Base-by-base conservation (phyloP, 2,888 invertebrate species). In the Ptychoptera albimana region DNA sequence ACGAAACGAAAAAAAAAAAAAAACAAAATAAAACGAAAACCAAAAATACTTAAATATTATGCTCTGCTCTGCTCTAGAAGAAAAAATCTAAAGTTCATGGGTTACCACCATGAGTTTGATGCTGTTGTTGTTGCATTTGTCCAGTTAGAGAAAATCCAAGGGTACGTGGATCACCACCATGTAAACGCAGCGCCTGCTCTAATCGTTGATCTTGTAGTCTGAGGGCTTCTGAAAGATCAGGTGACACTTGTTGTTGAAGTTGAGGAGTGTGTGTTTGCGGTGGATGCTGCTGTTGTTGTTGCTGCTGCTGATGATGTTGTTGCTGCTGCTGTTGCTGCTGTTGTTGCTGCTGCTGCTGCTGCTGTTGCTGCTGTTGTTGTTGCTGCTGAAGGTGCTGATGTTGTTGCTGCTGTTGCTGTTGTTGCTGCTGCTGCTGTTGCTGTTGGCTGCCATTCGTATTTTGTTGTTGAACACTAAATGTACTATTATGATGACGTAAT, bases 1-100 rank as follows among this genome's bases (percentile, higher is more conserved):
- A 23, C 3, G 7, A 23, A 23, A 23, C 23, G 7, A 23, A 23
- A 23, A 23, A 23, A 23, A 23, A 5, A 5, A 23, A 23, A 23
- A 5, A 23, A 23, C 7, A 23, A 23, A 23, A 23, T 7, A 23
- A 23, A 23, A 23, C 23, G 23, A 7, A 23, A 23, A 23, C 3
- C 3, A 23, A 23, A 23, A 23, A 23, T 23, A n/a, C n/a, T n/a
- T n/a, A n/a, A n/a, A n/a, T 23, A 23, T 23, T 23, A 23, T 23
- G 23, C 23, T 23, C 9, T 30, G 30, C 7, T 30, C 6, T 30
- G 6, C 7, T 32, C 9, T n/a, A 32, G 32, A 50, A 82, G 80
- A 80, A 81, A 73, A 79, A 81, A 71, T 72, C 79, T 69, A 80
- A 80, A 68, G 79, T 80, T 83, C 82, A 83, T 76, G 82, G 76